These are phyloP conservation scores for Colistium nudipinnis DNA, from an alignment of 2,113 vertebrate genomes.

Conservation along the genomic window DNA sequence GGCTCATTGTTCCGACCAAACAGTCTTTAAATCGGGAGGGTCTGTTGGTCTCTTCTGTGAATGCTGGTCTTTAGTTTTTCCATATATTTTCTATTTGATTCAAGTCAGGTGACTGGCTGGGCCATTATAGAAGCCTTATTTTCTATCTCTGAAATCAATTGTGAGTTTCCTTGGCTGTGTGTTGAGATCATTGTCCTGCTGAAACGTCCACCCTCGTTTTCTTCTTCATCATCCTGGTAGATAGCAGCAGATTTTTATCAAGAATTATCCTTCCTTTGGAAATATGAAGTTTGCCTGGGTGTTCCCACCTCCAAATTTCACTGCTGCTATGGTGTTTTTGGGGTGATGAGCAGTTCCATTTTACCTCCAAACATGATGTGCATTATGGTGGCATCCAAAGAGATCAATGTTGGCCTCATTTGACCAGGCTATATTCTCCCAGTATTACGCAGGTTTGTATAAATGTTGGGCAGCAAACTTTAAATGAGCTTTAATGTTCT, in stretches of 20 bases:
- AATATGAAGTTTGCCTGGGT: constrained; percentile 1
- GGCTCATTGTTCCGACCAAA: too few species aligned
- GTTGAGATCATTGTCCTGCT: constrained; percentile 2
- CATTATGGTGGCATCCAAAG: constrained; percentile 8
- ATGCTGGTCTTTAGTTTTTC: background rate
- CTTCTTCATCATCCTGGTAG: background rate
- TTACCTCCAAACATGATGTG: background rate
- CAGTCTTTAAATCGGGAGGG: background rate
- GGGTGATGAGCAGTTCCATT: constrained; percentile 1
- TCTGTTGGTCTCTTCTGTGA: background rate
- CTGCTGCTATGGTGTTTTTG: background rate
- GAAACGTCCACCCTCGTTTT: background rate
- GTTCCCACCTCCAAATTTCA: background rate
- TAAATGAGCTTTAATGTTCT: background rate
- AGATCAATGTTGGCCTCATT: background rate
- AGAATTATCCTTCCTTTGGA: background rate
- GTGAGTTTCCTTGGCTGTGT: constrained; percentile 4
- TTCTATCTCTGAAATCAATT: background rate
- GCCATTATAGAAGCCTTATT: background rate
- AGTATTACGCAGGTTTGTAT: background rate
- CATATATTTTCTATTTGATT: background rate
- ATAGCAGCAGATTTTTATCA: constrained; percentile 5
- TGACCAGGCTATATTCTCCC: constrained; percentile 5
- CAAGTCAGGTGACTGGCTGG: background rate
- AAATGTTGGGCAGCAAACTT: constrained; percentile 9